These are phyloP conservation scores for Caenorhabditis zanzibari DNA, from an alignment of 2,888 invertebrate genomes.

Conservation along the genomic window DNA sequence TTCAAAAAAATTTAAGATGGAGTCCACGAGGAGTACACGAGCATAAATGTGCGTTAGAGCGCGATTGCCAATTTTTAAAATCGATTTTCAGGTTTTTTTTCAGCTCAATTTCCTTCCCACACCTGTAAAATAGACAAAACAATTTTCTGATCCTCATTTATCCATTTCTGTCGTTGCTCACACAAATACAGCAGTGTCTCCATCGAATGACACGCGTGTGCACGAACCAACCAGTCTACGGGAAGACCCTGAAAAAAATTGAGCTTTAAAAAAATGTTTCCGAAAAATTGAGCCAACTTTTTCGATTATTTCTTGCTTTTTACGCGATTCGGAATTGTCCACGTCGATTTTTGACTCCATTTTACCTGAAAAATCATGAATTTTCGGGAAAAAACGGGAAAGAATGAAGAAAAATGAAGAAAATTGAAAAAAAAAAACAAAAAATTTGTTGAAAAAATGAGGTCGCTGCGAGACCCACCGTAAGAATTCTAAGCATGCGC, in stretches of 20 bases:
- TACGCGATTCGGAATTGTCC: background rate
- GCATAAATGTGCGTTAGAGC: too few relatives aligned
- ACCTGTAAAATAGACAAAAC: slow-evolving; percentile 52
- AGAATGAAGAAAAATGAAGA: background rate
- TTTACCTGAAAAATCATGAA: background rate
- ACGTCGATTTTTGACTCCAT: background rate
- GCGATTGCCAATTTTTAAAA: too few relatives aligned
- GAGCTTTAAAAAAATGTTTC: background rate
- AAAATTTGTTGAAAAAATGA: too few relatives aligned
- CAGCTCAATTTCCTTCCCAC: background rate
- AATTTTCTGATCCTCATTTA: slow-evolving; percentile 28
- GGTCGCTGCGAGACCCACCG: background rate
- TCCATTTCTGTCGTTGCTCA: slow-evolving; percentile 47
- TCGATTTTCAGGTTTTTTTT: background rate
- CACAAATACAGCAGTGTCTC: slow-evolving; percentile 53
- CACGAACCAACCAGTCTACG: slow-evolving; percentile 58
- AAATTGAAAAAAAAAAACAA: background rate
- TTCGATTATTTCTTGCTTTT: background rate
- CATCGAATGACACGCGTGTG: background rate
- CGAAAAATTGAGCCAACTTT: background rate
- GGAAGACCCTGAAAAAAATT: slow-evolving; percentile 48
- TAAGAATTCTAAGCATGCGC: background rate
- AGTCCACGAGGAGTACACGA: too few relatives aligned
- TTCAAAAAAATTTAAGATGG: background rate
- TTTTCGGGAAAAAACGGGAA: background rate